Evolutionary conservation across 1,140 invertebrate genomes (phyloP), one percentile per base, ranked within the genome.

Genomic region (Eulimnadia texana): DNA sequence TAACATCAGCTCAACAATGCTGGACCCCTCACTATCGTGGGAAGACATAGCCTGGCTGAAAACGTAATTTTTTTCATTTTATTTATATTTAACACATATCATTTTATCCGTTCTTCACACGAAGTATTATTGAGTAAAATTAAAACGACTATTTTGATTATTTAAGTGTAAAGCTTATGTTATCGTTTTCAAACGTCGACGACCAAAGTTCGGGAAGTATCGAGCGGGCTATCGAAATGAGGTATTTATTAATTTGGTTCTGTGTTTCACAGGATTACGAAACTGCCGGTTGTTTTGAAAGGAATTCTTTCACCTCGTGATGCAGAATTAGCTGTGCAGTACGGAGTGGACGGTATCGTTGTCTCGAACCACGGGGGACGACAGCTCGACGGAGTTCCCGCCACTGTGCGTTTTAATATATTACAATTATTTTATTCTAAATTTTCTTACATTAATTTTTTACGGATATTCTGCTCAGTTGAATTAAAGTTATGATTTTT

Each of bases 291-390:
- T 6, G 66, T 78, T 22, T 69, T 77, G 6, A 78, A 78, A 67
- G 77, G 77, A 23, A 68, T 78, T 29, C 64, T 79, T 27, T 71
- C 76, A 66, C 68, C 66, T 50, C 74, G 78, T 64, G 76, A 78
- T 68, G 76, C 77, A 11, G 56, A 68, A 16, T 54, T 68, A 58
- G 76, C 76, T 2, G 56, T 75, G 16, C 61, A 74, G 57, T 50
- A 66, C 60, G 74, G 74, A 6, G 73, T 67, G 22, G 63, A 64
- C 28, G 78, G 66, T 13, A 73, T 79, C 29, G 51, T 72, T 1
- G 73, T 79, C 9, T 76, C 72, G 1, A 76, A 75, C 64, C 75
- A 77, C 64, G 74, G 75, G 22, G 75, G 67, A 16, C 62, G 72
- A 23, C 75, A 77, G 66, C 60, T 77, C 42, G 77, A 78, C 60